phyloP scores from a whole-genome alignment of 2,797 vertebrate species.

The Hozukius guyotensis region DNA sequence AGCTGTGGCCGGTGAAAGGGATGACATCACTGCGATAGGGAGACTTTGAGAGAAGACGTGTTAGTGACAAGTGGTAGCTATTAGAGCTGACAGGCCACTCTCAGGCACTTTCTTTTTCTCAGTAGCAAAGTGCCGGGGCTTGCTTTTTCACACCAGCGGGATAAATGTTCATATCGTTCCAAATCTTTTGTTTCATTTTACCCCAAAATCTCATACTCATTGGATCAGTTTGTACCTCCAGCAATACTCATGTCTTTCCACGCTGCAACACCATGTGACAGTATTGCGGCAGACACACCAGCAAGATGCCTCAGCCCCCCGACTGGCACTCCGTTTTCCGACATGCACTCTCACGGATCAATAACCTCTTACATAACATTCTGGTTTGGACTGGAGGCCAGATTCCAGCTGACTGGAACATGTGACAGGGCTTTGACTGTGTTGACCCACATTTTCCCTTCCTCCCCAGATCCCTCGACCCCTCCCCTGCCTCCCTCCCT shows the following conservation, averaged over 20 bases:
- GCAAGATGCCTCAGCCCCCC: slow-evolving; percentile 46
- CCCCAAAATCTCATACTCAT: slow-evolving; percentile 10
- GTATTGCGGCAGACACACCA: slow-evolving; percentile 38
- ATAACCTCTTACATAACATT: slow-evolving; percentile 83
- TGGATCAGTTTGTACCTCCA: slow-evolving; percentile 30
- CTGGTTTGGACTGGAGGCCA: slow-evolving; percentile 80
- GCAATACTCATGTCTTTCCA: slow-evolving; percentile 38
- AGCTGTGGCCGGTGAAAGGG: slow-evolving; percentile 47
- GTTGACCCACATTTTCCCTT: slow-evolving; percentile 82
- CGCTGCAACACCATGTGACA: slow-evolving; percentile 57
- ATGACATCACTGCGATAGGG: slow-evolving; percentile 64
- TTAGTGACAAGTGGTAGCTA: slow-evolving; percentile 63
- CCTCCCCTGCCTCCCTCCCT: not conserved
- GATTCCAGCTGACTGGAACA: slow-evolving; percentile 83
- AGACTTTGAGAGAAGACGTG: slow-evolving; percentile 54
- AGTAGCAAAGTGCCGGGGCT: slow-evolving; percentile 31
- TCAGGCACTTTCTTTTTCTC: slow-evolving; percentile 51
- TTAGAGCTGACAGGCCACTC: slow-evolving; percentile 66
- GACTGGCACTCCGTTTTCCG: slow-evolving; percentile 55
- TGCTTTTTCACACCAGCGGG: slow-evolving; percentile 40
- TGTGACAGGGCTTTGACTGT: slow-evolving; percentile 79
- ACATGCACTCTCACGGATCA: slow-evolving; percentile 73
- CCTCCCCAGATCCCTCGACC: slow-evolving; percentile 33
- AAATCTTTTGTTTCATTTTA: slow-evolving; percentile 26
- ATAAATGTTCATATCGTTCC: slow-evolving; percentile 40